A percentile compares a stretch with the other conserved stretches of the same genome.
Evolutionary conservation across 2,113 vertebrate genomes (phyloP).

Genomic region (Oryzias celebensis): DNA sequence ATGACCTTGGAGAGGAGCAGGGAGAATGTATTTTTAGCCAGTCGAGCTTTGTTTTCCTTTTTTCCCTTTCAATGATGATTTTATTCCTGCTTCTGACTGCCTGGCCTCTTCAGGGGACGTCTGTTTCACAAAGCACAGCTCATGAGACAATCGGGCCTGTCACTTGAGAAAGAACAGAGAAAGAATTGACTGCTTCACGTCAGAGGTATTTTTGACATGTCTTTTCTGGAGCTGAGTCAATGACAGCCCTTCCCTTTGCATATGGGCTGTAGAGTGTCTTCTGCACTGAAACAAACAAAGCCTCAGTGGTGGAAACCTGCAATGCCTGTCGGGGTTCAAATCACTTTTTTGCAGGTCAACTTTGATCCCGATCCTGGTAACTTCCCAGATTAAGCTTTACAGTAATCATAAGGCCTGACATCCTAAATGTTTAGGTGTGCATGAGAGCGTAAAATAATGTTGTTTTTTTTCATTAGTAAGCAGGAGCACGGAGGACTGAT

Average conservation of each 20-base stretch:
- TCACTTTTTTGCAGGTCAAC: not conserved
- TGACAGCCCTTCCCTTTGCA: conserved; percentile 23
- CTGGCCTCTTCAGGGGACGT: conserved; percentile 11
- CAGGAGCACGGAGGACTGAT: too few relatives aligned
- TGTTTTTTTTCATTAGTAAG: too few relatives aligned
- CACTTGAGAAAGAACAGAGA: conserved; percentile 18
- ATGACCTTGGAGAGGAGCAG: conserved; percentile 63
- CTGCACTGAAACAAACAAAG: conserved; percentile 23
- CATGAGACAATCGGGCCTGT: conserved; percentile 44
- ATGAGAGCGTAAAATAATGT: too few relatives aligned
- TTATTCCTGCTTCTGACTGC: conserved; percentile 12
- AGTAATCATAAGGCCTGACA: too few relatives aligned
- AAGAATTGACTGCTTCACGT: conserved; percentile 40
- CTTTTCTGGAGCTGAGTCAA: conserved; percentile 32
- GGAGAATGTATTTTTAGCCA: conserved; percentile 67
- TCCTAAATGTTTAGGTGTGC: too few relatives aligned
- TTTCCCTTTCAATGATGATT: not conserved
- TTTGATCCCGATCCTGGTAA: too few relatives aligned
- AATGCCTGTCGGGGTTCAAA: not conserved
- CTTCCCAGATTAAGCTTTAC: too few relatives aligned
- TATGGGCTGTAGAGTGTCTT: conserved; percentile 18
- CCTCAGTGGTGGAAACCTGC: not conserved
- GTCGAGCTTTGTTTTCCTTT: conserved; percentile 34
- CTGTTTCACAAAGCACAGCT: conserved; percentile 45
- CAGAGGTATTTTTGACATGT: conserved; percentile 35